These are phyloP conservation scores for Oryctes rhinoceros DNA, from an alignment of 1,140 invertebrate genomes.

Conservation along the genomic window DNA sequence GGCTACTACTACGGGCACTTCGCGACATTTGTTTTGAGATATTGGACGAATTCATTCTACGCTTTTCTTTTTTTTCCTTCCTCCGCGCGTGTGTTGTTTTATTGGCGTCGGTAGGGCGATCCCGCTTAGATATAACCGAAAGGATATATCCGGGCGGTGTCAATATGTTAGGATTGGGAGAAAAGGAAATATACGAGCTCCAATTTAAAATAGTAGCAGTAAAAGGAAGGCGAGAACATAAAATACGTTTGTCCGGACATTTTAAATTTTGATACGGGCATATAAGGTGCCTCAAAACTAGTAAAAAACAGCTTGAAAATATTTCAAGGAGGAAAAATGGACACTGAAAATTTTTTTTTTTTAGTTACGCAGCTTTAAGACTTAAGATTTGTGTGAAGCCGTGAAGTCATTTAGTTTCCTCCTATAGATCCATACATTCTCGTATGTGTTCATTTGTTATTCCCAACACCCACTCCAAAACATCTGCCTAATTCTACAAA, in stretches of 20 bases:
- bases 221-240: neutral
- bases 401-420: no score
- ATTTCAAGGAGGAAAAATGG: no score
- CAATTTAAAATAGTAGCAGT: neutral
- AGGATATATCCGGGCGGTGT: neutral
- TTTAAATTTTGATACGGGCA: neutral
- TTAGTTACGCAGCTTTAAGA: no score
- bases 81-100: constrained; percentile 1
- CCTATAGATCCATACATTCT: no score
- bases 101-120: neutral
- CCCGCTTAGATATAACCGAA: neutral
- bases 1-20: constrained; percentile 46
- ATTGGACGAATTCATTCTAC: constrained; percentile 50
- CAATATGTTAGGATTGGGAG: neutral
- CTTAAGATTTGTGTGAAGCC: no score
- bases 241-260: constrained; percentile 26
- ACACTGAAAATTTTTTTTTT: no score
- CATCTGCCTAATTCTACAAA: no score
- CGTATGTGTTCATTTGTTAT: no score
- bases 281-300: neutral
- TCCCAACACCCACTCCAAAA: no score
- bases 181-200: constrained; percentile 1
- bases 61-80: constrained; percentile 15
- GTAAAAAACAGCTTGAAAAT: neutral
- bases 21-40: constrained; percentile 54